Evolutionary conservation across 92 coral and sea anemone genomes (phyloP), one percentile per base, ranked within the genome.

Genomic region (Montipora capitata): DNA sequence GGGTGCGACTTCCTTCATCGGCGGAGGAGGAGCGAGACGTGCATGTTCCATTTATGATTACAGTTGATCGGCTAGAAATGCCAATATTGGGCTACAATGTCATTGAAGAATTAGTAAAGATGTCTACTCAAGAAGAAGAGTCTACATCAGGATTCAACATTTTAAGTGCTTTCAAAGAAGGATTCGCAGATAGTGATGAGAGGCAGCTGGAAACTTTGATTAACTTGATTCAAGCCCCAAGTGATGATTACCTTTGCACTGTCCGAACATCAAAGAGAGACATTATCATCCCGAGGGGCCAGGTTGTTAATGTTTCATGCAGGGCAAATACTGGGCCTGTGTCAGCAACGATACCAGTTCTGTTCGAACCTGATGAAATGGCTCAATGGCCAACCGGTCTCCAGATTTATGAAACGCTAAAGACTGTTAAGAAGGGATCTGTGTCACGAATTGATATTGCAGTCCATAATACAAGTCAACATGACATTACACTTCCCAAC

Each of bases 241-340:
- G 15, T 11, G 15, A 44, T 27, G 87, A n/a, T 2, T 43, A n/a
- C 14, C 77, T 72, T 56, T 74, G 78, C 15, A 74, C 16, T 54
- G 69, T 73, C 9, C 15, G 58, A 59, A 83, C 88, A 1, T 54
- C 81, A 20, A 83, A 71, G 20, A 56, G 61, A 41, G 69, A 83
- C 68, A 35, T 59, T 38, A 45, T 52, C 56, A 57, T 83, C 7
- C 88, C 81, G 27, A 35, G 44, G 10, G 88, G 88, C 15, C 73
- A 57, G 5, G 57, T 58, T 27, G 61, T 83, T 6, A 83, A 56
- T 14, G 74, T 83, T 42, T 35, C 80, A 14, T 83, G 87, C 70
- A 74, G 87, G 62, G 87, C 78, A 48, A 82, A 82, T 48, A 82
- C 87, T n/a, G 87, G 87, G 2, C 87, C 87, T 1, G 77, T 71